phyloP scores from a whole-genome alignment of 2,888 invertebrate species.

The Melinaea menophilus region DNA sequence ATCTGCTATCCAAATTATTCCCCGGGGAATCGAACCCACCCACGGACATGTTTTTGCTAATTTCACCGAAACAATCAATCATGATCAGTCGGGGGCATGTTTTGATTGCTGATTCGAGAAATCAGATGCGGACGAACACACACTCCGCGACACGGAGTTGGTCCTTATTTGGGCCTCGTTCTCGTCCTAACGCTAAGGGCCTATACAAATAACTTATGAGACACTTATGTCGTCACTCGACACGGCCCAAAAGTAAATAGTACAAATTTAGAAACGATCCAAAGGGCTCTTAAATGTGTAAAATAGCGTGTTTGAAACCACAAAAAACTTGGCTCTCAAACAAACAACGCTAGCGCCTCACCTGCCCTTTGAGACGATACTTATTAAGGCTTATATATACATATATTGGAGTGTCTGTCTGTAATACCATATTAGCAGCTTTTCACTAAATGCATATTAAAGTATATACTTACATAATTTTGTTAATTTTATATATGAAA shows the following conservation, averaged over 20 bases:
- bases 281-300: slow-evolving; percentile 59
- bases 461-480: no score
- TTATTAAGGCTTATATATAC: no score
- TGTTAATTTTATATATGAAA: no score
- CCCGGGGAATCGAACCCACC: no score
- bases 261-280: slow-evolving; percentile 63
- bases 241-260: slow-evolving; percentile 57
- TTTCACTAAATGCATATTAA: no score
- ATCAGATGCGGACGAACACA: no score
- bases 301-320: slow-evolving; percentile 53
- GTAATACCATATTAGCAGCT: no score
- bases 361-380: slow-evolving; percentile 26
- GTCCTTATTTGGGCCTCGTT: slow-evolving; percentile 45
- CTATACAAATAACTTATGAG: slow-evolving; percentile 70
- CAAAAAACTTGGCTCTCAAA: slow-evolving; percentile 26
- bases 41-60: neutral
- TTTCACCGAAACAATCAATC: slow-evolving; percentile 1
- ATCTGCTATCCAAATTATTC: no score
- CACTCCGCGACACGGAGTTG: slow-evolving; percentile 5
- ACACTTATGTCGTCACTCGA: slow-evolving; percentile 66
- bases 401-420: no score
- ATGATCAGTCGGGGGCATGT: neutral
- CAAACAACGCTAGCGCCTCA: slow-evolving; percentile 39
- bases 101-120: neutral
- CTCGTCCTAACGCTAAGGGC: slow-evolving; percentile 47